These are phyloP conservation scores for Stichopus chloronotus DNA, from an alignment of 35 echinoderm and acorn worm species.

Conservation along the genomic window DNA sequence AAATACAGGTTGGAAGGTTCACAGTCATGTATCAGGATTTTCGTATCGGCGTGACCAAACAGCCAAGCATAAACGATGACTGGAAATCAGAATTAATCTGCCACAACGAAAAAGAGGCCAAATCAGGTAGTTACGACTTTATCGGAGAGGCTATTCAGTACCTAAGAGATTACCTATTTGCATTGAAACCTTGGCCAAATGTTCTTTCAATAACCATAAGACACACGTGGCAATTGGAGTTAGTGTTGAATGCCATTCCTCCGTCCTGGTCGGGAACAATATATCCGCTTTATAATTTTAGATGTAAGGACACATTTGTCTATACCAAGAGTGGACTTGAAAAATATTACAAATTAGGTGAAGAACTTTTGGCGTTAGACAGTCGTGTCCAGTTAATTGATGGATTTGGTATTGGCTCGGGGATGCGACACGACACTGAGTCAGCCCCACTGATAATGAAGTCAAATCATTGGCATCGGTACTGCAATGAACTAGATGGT, in stretches of 20 bases:
- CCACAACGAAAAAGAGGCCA: not conserved
- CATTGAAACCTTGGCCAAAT: not conserved
- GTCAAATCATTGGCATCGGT: slow-evolving; percentile 9
- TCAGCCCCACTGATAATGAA: not conserved
- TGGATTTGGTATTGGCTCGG: not conserved
- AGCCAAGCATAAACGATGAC: not conserved
- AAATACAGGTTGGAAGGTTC: not conserved
- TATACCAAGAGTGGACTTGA: not conserved
- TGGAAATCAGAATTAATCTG: not conserved
- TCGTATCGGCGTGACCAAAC: not conserved
- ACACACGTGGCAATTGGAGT: not conserved
- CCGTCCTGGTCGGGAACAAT: not conserved
- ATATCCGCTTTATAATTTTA: not conserved
- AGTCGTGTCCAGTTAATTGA: slow-evolving; percentile 2
- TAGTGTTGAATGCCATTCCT: not conserved
- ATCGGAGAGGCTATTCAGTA: not conserved
- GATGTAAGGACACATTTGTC: too few species aligned
- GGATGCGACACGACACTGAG: not conserved
- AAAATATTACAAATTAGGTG: not conserved
- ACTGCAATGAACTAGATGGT: not conserved
- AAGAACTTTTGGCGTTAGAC: not conserved
- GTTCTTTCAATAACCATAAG: not conserved
- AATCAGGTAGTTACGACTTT: not conserved
- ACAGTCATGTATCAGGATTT: not conserved
- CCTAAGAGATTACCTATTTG: not conserved